These are phyloP conservation scores for Aethes cnicana DNA, from an alignment of 2,888 invertebrate genomes.

Conservation along the genomic window DNA sequence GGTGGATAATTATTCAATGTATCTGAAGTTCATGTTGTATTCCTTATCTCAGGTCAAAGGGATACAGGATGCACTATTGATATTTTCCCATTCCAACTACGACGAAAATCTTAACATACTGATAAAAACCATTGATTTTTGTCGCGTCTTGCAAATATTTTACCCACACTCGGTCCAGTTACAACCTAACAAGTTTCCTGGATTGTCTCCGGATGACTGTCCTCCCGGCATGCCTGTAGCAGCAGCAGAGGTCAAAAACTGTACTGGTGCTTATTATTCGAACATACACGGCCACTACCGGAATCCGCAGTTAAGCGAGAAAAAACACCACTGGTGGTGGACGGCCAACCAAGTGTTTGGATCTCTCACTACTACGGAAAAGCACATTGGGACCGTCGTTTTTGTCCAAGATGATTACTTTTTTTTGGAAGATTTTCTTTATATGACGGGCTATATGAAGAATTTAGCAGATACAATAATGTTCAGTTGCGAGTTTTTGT, in stretches of 20 bases:
- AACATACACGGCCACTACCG: slow-evolving; percentile 52
- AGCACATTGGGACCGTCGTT: slow-evolving; percentile 48
- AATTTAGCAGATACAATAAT: slow-evolving; percentile 42
- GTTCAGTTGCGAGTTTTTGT: slow-evolving; percentile 50
- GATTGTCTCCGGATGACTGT: slow-evolving; percentile 46
- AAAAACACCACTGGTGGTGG: slow-evolving; percentile 68
- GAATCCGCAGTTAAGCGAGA: slow-evolving; percentile 44
- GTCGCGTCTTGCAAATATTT: slow-evolving; percentile 57
- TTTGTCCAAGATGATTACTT: slow-evolving; percentile 53
- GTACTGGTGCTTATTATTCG: slow-evolving; percentile 46
- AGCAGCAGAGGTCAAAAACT: slow-evolving; percentile 42
- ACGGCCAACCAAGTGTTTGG: slow-evolving; percentile 60
- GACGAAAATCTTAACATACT: slow-evolving; percentile 48
- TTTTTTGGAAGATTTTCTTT: slow-evolving; percentile 56
- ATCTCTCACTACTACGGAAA: slow-evolving; percentile 38
- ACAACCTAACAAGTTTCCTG: slow-evolving; percentile 50
- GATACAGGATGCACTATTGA: slow-evolving; percentile 51
- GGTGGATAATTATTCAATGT: slow-evolving; percentile 42
- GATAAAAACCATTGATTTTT: slow-evolving; percentile 53
- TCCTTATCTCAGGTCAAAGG: slow-evolving; percentile 51
- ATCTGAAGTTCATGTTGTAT: slow-evolving; percentile 49
- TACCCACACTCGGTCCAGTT: slow-evolving; percentile 57
- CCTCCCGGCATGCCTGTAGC: slow-evolving; percentile 39
- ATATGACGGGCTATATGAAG: slow-evolving; percentile 52
- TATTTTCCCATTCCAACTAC: slow-evolving; percentile 57